These are phyloP conservation scores for Scopus umbretta DNA, from an alignment of 2,113 vertebrate genomes.

Conservation along the genomic window DNA sequence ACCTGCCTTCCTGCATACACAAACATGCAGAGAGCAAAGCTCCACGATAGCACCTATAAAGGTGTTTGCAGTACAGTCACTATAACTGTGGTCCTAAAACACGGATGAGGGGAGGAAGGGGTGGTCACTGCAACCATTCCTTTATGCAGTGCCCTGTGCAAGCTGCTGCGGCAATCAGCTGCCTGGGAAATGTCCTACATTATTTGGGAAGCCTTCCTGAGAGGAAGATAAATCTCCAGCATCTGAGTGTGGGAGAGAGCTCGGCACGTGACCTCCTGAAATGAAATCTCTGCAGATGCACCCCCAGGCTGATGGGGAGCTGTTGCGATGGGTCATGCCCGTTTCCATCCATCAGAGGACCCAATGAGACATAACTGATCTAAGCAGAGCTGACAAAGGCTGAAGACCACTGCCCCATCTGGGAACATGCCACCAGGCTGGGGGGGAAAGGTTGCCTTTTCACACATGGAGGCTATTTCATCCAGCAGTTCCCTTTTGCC, in stretches of 20 bases:
- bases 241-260: neutral
- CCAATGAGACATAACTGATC: conserved; percentile 46
- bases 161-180: neutral
- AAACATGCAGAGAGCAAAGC: neutral
- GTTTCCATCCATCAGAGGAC: neutral
- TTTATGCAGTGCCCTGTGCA: neutral
- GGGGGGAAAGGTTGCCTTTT: neutral
- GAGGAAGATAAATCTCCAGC: neutral
- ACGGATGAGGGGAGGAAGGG: neutral
- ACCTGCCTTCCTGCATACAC: neutral
- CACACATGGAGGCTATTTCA: neutral
- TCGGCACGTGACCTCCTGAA: neutral
- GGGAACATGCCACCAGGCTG: neutral
- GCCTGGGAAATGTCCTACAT: neutral
- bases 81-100: neutral
- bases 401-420: conserved; percentile 20
- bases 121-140: neutral
- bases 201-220: neutral
- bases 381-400: conserved; percentile 37
- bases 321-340: conserved; percentile 24
- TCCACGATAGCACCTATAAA: neutral
- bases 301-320: neutral
- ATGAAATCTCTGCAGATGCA: neutral
- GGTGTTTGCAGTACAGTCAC: neutral
- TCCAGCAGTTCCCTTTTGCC: neutral